Evolutionary conservation across 2,113 vertebrate species (phyloP).

Genomic region (Gallinago undulata): DNA sequence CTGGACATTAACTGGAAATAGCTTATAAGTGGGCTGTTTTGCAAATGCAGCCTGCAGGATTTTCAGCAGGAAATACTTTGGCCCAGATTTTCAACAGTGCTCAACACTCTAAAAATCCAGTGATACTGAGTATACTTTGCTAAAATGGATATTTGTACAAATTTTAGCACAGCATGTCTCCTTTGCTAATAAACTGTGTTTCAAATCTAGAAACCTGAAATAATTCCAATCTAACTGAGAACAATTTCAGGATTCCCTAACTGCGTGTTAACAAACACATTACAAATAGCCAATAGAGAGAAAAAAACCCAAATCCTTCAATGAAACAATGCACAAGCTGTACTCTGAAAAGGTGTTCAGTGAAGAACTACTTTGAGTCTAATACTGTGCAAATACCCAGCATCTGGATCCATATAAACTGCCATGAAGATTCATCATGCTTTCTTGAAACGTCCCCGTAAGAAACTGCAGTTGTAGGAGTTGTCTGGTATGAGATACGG

Average conservation of each 20-base stretch:
- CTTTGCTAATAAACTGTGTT: neutral
- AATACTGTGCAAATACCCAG: neutral
- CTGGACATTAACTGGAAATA: neutral
- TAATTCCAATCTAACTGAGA: neutral
- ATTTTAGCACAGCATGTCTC: neutral
- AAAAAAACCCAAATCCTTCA: neutral
- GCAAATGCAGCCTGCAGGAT: neutral
- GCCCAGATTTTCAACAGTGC: neutral
- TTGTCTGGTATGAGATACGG: slow-evolving; percentile 18
- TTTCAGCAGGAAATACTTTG: neutral
- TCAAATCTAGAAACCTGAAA: neutral
- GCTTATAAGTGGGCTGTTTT: neutral
- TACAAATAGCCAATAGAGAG: neutral
- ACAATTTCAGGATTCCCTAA: neutral
- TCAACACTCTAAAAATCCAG: neutral
- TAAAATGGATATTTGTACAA: neutral
- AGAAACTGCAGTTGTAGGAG: neutral
- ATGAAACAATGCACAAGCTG: neutral
- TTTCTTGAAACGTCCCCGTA: neutral
- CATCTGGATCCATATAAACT: neutral
- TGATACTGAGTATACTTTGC: neutral
- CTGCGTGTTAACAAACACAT: neutral
- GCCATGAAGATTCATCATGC: neutral
- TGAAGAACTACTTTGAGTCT: neutral
- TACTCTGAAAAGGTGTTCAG: neutral